Base-by-base conservation (phyloP, 2,888 invertebrate species). In the Temnothorax unifasciatus region DNA sequence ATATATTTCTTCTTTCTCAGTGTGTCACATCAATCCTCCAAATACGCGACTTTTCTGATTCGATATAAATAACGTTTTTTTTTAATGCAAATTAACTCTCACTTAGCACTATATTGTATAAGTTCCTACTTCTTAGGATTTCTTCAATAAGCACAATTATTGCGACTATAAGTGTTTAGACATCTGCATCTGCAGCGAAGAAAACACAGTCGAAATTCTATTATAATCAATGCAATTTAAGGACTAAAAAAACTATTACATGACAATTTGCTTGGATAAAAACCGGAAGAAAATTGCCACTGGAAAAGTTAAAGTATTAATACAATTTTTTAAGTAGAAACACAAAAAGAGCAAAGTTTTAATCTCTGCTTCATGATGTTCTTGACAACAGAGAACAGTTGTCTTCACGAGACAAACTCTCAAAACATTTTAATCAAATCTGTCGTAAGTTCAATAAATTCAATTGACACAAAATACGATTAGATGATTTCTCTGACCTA, bases 291-390 rank as follows among this genome's bases (percentile, higher is more conserved):
- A 69, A 54, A 11, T n/a, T 34, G n/a, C 4, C 8, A 34, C 34
- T 69, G 8, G 4, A 8, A 71, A 52, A 15, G 21, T 52, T 52
- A 2, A 38, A 38, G 21, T 71, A 34, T 71, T 0, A 64, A 34
- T 34, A 25, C 25, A 68, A 69, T 50, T 29, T 68, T 44, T 50
- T 29, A 18, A 68, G 15, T 66, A 18, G 6, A 50, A 47, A n/a
- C 5, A n/a, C 15, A 34, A 71, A 52, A 71, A 52, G 4, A 15
- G 3, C 4, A n/a, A 68, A 69, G 29, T 69, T 69, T 69, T 29
- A 29, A 69, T 29, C 47, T 6, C 15, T 59, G 3, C 6, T 29
- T 29, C 15, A 29, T 29, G 0, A 29, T 15, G 5, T n/a, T 52
- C 1, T 57, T 59, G 29, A 59, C 4, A 47, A 18, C 25, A 5